Base-by-base conservation (phyloP, 2,113 vertebrate genomes). In the Progne subis region DNA sequence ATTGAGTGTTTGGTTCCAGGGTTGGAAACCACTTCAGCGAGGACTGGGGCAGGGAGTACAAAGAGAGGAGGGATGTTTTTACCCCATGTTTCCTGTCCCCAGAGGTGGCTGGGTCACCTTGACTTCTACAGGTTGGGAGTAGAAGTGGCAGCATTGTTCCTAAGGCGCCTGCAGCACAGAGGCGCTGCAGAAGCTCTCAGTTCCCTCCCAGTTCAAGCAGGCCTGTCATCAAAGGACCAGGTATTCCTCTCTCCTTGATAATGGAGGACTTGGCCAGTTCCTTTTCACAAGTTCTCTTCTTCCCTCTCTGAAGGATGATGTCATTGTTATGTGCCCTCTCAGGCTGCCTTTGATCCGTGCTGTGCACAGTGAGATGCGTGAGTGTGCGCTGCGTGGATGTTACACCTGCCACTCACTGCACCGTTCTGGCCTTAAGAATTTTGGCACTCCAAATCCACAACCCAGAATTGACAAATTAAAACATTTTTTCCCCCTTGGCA, bases 381-480 rank as follows among this genome's bases (percentile, higher is more conserved):
- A 61, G 47, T 52, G 23, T 79, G 34, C 1, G 23, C 57, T 71
- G 44, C 71, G 52, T 64, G 55, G 18, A 83, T 87, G 64, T 77
- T 55, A 53, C 5, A 8, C 60, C 75, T 85, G 44, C 82, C 32
- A 24, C 64, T 91, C 75, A 18, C 47, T n/a, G 57, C 67, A 72
- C 31, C 0, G 0, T 87, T 86, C 84, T 92, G 89, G 89, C 74
- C 70, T 89, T 46, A 59, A 50, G 89, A 68, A 78, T 94, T 89
- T 71, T 95, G 77, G 61, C 29, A 21, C 74, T 92, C 49, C 47
- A 82, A 88, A 89, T 76, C 65, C 65, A 82, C 80, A 88, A 20
- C 47, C 18, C 74, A 82, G 60, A 69, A 52, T 2, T 8, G 5
- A 77, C 77, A 78, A 84, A 67, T 56, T 49, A 75, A 91, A 82